These are phyloP conservation scores for Sinodicranocentrus sp. DNA, from an alignment of 2,888 invertebrate species.

Conservation along the genomic window DNA sequence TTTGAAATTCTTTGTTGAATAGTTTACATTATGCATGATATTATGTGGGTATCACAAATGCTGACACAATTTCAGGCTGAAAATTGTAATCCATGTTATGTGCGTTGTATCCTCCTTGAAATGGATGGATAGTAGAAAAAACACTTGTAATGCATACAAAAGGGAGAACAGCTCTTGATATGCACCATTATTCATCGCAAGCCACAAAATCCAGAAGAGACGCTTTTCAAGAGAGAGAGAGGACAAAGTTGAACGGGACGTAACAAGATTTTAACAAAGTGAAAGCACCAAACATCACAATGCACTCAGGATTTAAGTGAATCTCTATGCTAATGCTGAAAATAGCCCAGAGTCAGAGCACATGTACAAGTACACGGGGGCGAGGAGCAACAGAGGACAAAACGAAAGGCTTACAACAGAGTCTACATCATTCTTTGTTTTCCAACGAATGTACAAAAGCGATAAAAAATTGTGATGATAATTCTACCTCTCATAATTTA, in stretches of 20 bases:
- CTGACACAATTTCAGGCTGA: slow-evolving; percentile 40
- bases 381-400: neutral
- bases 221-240: slow-evolving; percentile 11
- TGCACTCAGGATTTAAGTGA: slow-evolving; percentile 65
- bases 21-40: slow-evolving; percentile 37
- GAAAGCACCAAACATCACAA: slow-evolving; percentile 66
- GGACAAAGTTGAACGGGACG: slow-evolving; percentile 34
- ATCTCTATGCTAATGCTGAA: slow-evolving; percentile 64
- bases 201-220: slow-evolving; percentile 18
- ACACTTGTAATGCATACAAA: slow-evolving; percentile 43
- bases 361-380: neutral
- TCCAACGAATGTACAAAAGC: neutral
- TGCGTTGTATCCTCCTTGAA: neutral
- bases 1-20: slow-evolving; percentile 41
- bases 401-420: neutral
- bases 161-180: slow-evolving; percentile 27
- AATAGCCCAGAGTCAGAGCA: slow-evolving; percentile 55
- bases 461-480: no score
- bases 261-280: slow-evolving; percentile 68
- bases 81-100: slow-evolving; percentile 26
- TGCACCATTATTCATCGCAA: slow-evolving; percentile 56
- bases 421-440: neutral
- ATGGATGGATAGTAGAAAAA: slow-evolving; percentile 45
- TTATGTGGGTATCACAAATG: slow-evolving; percentile 12
- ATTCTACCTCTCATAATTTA: no score